Conservation (phyloP, 2,888 invertebrate species). For the Andricus curvator region DNA sequence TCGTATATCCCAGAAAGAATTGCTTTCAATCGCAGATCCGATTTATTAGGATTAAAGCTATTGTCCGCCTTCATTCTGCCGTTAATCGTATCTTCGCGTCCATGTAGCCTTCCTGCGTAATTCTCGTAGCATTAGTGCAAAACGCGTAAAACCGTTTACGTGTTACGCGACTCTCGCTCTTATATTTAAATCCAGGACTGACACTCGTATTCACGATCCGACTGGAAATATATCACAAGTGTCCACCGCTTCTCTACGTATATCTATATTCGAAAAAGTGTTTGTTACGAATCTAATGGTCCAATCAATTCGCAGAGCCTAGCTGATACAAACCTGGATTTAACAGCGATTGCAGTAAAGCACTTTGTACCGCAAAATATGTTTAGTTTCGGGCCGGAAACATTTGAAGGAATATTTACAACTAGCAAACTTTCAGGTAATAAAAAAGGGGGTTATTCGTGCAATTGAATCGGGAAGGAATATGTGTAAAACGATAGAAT, state of each 20-base stretch:
- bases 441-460: too few species aligned
- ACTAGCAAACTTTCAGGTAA: not conserved
- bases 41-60: slow-evolving; percentile 37
- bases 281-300: not conserved
- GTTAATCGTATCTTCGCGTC: slow-evolving; percentile 32
- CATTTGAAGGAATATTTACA: not conserved
- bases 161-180: slow-evolving; percentile 33
- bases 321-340: not conserved
- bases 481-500: not conserved
- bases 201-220: slow-evolving; percentile 3
- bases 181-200: slow-evolving; percentile 30
- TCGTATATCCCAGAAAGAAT: slow-evolving; percentile 13
- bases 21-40: slow-evolving; percentile 38
- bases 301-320: not conserved
- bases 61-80: slow-evolving; percentile 34
- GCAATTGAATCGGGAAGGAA: too few species aligned
- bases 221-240: not conserved
- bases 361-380: not conserved
- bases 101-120: slow-evolving; percentile 52
- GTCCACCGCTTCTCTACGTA: not conserved
- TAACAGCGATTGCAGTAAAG: not conserved
- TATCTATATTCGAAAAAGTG: not conserved
- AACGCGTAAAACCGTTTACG: slow-evolving; percentile 49
- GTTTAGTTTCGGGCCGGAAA: not conserved
- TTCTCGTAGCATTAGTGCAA: slow-evolving; percentile 50